A percentile compares a stretch with the other conserved stretches of the same genome.
Conservation (phyloP, 2,888 invertebrate species). For the Melikaiella ostensackeni region DNA sequence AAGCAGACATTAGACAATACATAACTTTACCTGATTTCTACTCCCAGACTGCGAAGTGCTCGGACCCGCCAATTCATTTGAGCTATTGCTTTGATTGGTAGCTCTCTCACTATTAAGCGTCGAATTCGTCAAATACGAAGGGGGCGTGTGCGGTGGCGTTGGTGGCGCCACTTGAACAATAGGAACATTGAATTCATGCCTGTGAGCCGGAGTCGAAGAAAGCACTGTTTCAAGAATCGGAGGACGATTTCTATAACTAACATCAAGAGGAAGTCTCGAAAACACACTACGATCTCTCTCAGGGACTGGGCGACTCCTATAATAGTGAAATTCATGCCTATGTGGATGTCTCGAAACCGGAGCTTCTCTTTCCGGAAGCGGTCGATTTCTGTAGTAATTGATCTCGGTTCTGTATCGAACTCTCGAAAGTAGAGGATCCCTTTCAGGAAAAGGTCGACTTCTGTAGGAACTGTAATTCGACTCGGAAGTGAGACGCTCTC, state of each 20-base stretch:
- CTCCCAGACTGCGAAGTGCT: slow-evolving; percentile 26
- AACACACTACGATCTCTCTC: neutral
- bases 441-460: neutral
- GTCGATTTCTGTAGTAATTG: slow-evolving; percentile 10
- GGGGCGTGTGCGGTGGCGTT: slow-evolving; percentile 1
- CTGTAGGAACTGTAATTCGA: slow-evolving; percentile 43
- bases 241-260: neutral
- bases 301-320: slow-evolving; percentile 4
- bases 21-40: slow-evolving; percentile 18
- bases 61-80: slow-evolving; percentile 22
- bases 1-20: too few relatives aligned
- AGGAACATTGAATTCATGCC: slow-evolving; percentile 76
- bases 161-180: slow-evolving; percentile 71
- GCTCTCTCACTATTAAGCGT: neutral
- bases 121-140: neutral
- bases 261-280: slow-evolving; percentile 7
- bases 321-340: slow-evolving; percentile 13
- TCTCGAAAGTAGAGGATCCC: neutral
- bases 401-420: slow-evolving; percentile 2
- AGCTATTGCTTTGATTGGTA: slow-evolving; percentile 8
- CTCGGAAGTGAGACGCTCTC: slow-evolving; percentile 48
- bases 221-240: slow-evolving; percentile 14
- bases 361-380: neutral
- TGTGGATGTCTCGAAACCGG: neutral
- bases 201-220: slow-evolving; percentile 20